A percentile compares a stretch with the other conserved stretches of the same genome.
Conservation (phyloP, 2,888 invertebrate species). For the Aethes cnicana region DNA sequence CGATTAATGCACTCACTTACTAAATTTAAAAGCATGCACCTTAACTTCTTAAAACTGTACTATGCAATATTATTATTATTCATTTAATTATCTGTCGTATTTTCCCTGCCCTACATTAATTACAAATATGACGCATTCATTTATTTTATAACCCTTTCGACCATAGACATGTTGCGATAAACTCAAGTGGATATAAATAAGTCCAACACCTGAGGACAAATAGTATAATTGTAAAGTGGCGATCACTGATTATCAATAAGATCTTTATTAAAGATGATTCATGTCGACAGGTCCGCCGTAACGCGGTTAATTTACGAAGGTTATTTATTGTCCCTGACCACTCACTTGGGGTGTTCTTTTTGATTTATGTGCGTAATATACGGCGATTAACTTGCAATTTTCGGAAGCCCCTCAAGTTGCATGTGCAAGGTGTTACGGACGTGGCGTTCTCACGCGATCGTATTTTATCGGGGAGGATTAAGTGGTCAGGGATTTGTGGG, state of each 20-base stretch:
- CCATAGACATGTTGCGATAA: no score
- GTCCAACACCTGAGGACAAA: conserved; percentile 1
- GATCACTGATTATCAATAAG: conserved; percentile 19
- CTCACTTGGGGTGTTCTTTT: conserved; percentile 47
- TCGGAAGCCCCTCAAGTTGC: conserved; percentile 54
- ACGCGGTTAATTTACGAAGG: conserved; percentile 41
- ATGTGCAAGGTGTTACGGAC: conserved; percentile 62
- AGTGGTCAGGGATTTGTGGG: conserved; percentile 46
- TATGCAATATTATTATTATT: no score
- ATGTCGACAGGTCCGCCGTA: conserved; percentile 41
- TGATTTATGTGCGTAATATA: conserved; percentile 65
- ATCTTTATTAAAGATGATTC: conserved; percentile 34
- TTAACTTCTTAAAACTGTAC: no score
- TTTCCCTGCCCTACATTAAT: no score
- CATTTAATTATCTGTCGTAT: no score
- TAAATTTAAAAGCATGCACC: no score
- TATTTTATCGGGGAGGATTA: conserved; percentile 57
- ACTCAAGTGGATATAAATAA: conserved; percentile 6
- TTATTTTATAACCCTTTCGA: no score
- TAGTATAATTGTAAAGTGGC: no score
- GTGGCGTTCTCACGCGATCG: conserved; percentile 66
- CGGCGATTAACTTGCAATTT: conserved; percentile 74
- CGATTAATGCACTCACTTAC: no score
- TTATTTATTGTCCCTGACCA: conserved; percentile 51
- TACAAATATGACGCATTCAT: conserved; percentile 1